Base-by-base conservation (phyloP, 2,797 vertebrate genomes). In the Nannoperca australis region DNA sequence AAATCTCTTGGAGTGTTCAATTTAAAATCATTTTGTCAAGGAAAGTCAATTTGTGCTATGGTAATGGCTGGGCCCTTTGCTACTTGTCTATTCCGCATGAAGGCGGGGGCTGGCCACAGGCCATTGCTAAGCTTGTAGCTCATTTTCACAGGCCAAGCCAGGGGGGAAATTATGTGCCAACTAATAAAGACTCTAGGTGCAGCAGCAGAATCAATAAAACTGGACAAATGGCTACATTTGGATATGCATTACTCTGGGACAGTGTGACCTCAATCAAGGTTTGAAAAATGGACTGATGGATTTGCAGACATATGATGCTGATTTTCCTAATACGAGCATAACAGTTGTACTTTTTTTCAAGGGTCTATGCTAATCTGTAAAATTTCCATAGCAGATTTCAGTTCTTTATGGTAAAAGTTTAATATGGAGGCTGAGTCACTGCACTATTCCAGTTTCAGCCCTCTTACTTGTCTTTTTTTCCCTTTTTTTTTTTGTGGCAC, bases 181-280 rank as follows among this genome's bases (percentile, higher is more conserved):
- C 86, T 82, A 91, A 92, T 87, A 86, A 86, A 86, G 84, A 82
- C 66, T 78, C 32, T 22, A 74, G 60, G 54, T 83, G 66, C 85
- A 2, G 38, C 77, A 77, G 77, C 49, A 40, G 60, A 89, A 87
- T 91, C 87, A 89, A 89, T 89, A 88, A 77, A 80, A 76, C 20
- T 63, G 81, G 84, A 90, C 67, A 84, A 85, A 84, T 74, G 71
- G 55, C 67, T 81, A 70, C 49, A 66, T 82, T 81, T 85, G 56
- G 73, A 84, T 77, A 80, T 75, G 71, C 67, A 80, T 86, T 79
- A 75, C 59, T 69, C 24, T 51, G 56, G 62, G 72, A 80, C 49
- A 20, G 54, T 49, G 68, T 12, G 64, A 82, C 74, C 76, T 80
- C 66, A 85, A 78, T 85, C 68, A 78, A 44, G 54, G 63, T 73